Evolutionary conservation across 2,888 invertebrate species (phyloP).

Genomic region (Agrypnus murinus): DNA sequence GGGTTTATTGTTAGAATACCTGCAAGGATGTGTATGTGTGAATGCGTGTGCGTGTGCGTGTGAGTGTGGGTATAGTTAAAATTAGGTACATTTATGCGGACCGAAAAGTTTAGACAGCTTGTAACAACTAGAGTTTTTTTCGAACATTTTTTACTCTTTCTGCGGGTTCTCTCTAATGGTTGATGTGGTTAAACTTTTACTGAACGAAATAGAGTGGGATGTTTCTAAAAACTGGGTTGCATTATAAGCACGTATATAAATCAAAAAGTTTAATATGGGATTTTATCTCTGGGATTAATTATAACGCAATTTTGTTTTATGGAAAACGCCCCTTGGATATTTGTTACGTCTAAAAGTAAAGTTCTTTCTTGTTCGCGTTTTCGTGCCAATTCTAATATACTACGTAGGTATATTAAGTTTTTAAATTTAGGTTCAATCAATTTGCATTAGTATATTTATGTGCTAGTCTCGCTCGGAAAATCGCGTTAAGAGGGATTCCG

Average conservation of each 20-base stretch:
- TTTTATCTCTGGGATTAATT: slow-evolving; percentile 21
- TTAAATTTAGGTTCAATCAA: not conserved
- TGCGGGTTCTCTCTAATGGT: slow-evolving; percentile 19
- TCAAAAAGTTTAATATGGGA: slow-evolving; percentile 15
- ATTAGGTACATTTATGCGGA: slow-evolving; percentile 1
- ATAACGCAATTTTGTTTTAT: slow-evolving; percentile 18
- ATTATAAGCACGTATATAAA: slow-evolving; percentile 19
- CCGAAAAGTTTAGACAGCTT: slow-evolving; percentile 22
- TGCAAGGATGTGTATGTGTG: not conserved
- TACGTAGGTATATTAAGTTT: not conserved
- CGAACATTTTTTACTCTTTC: slow-evolving; percentile 3
- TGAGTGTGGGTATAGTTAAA: not conserved
- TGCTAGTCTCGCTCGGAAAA: slow-evolving; percentile 1
- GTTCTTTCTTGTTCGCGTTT: too few relatives aligned
- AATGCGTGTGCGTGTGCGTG: not conserved
- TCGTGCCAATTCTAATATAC: too few relatives aligned
- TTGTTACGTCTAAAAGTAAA: not conserved
- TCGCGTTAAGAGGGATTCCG: not conserved
- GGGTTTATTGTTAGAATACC: not conserved
- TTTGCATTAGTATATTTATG: not conserved
- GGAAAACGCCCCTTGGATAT: slow-evolving; percentile 12
- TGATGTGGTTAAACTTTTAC: slow-evolving; percentile 7
- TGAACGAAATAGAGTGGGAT: slow-evolving; percentile 8
- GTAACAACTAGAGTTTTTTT: slow-evolving; percentile 14
- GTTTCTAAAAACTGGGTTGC: slow-evolving; percentile 4